Evolutionary conservation across 2,797 vertebrate species (phyloP).

Genomic region (Artibeus lituratus): DNA sequence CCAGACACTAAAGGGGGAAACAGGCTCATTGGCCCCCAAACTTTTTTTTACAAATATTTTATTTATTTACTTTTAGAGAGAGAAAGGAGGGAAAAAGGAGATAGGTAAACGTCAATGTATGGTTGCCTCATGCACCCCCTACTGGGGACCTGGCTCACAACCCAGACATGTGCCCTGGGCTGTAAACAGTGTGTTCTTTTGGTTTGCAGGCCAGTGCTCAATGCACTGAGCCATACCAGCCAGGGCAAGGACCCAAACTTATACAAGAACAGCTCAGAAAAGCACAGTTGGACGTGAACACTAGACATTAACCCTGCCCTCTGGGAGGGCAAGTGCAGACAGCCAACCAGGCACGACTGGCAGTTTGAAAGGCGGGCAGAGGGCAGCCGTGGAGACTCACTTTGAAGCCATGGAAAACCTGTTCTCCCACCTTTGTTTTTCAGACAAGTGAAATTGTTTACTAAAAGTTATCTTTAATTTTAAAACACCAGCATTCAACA

Average conservation of each 20-base stretch:
- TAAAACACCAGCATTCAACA: neutral
- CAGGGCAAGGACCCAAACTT: neutral
- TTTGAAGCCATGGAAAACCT: neutral
- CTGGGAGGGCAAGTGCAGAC: neutral
- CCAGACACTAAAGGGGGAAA: no score
- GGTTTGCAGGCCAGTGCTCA: neutral
- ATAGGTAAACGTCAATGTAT: no score
- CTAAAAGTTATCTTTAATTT: neutral
- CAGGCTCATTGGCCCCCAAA: neutral
- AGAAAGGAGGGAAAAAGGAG: no score
- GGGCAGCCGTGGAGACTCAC: neutral
- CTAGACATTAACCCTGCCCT: neutral
- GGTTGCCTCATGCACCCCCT: no score
- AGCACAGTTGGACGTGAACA: neutral
- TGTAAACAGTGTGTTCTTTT: neutral
- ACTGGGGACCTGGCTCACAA: no score
- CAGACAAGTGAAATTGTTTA: neutral
- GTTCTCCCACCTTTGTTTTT: no score
- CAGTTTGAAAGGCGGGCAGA: neutral
- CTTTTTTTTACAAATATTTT: no score
- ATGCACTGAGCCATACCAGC: neutral
- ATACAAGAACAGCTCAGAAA: rapidly evolving
- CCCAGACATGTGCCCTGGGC: neutral
- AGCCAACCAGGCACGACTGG: neutral
- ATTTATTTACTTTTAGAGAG: no score